phyloP scores from a whole-genome alignment of 2,797 vertebrate genomes.

The Neosilurus hyrtlii region DNA sequence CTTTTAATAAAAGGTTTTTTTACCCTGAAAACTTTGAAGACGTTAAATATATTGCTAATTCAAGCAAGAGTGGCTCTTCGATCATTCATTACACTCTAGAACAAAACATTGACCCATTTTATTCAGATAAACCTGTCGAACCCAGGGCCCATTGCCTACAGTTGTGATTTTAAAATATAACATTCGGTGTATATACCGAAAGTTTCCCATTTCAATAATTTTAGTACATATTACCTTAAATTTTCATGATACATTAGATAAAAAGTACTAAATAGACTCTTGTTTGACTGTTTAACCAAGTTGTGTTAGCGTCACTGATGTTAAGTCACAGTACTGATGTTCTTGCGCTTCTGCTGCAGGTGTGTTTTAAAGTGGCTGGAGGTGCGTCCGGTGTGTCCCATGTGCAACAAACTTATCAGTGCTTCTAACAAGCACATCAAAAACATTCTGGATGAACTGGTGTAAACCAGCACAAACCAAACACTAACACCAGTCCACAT shows the following conservation, averaged over 20 bases:
- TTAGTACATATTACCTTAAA: too few species aligned
- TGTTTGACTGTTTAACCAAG: neutral
- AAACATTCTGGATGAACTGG: constrained; percentile 70
- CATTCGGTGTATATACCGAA: too few species aligned
- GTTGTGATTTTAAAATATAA: too few species aligned
- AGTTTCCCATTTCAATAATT: too few species aligned
- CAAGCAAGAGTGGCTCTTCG: too few species aligned
- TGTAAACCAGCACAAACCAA: constrained; percentile 51
- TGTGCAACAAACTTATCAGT: constrained; percentile 72
- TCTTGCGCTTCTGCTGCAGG: constrained; percentile 29
- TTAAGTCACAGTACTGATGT: neutral
- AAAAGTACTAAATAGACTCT: neutral
- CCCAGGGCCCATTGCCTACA: too few species aligned
- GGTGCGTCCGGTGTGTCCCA: constrained; percentile 71
- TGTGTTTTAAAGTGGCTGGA: constrained; percentile 55
- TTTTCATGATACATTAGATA: neutral
- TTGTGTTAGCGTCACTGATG: neutral
- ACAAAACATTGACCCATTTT: too few species aligned
- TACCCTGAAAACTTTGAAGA: too few species aligned
- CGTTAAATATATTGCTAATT: too few species aligned
- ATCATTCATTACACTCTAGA: too few species aligned
- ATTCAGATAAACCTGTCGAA: too few species aligned
- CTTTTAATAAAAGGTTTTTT: too few species aligned
- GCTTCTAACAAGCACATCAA: constrained; percentile 61
- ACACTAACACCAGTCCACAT: neutral